A percentile compares a stretch with the other conserved stretches of the same genome.
phyloP scores from a whole-genome alignment of 2,113 vertebrate genomes.

The Agapornis roseicollis region DNA sequence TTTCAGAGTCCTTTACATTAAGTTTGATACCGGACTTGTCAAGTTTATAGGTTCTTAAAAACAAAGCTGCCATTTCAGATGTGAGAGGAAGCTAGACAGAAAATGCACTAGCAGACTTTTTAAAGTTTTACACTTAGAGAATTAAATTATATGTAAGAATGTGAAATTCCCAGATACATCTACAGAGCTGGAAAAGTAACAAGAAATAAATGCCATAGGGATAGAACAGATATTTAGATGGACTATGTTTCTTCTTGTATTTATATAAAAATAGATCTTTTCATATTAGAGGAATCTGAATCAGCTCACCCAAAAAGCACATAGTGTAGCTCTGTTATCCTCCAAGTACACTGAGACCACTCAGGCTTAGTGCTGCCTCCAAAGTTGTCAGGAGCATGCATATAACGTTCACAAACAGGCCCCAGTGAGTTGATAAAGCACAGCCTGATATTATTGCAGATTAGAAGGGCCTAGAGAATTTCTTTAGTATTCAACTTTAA shows the following conservation, averaged over 20 bases:
- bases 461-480: constrained; percentile 11
- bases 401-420: not conserved
- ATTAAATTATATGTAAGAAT: not conserved
- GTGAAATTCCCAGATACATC: not conserved
- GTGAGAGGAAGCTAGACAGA: not conserved
- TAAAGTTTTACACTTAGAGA: not conserved
- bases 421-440: constrained; percentile 1
- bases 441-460: constrained; percentile 17
- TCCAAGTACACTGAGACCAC: not conserved
- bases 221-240: not conserved
- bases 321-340: not conserved
- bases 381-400: not conserved
- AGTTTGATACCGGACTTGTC: not conserved
- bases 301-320: not conserved
- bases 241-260: not conserved
- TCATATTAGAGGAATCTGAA: not conserved
- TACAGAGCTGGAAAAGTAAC: not conserved
- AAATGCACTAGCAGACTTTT: not conserved
- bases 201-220: not conserved
- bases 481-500: constrained; percentile 33
- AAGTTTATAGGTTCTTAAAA: not conserved
- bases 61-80: not conserved
- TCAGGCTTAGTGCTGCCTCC: not conserved
- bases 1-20: not conserved
- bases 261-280: not conserved